A percentile compares a stretch with the other conserved stretches of the same genome.
Conservation (phyloP, 2,113 vertebrate species). For the Turnix velox region DNA sequence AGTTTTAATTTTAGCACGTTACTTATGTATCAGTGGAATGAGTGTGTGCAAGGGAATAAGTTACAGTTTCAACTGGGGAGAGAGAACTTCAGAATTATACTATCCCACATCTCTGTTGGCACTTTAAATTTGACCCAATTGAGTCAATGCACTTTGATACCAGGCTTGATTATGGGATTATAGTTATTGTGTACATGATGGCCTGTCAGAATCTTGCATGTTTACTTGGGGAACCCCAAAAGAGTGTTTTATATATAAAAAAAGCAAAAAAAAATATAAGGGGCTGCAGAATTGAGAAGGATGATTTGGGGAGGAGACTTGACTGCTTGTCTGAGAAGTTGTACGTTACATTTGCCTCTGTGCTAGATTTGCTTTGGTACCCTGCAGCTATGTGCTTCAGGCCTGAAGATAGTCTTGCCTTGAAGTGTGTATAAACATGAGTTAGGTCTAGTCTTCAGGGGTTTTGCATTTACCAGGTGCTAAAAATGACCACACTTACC, state of each 20-base stretch:
- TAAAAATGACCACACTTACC: neutral
- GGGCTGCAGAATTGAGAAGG: neutral
- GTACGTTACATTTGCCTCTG: neutral
- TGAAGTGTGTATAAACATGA: neutral
- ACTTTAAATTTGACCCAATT: neutral
- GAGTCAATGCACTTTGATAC: neutral
- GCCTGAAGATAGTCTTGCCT: neutral
- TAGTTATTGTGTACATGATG: neutral
- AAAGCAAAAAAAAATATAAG: neutral
- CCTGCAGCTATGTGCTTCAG: neutral
- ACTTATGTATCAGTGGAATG: neutral
- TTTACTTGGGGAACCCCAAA: neutral
- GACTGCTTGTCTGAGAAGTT: neutral
- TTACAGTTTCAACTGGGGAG: neutral
- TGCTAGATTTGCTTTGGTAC: neutral
- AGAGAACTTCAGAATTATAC: neutral
- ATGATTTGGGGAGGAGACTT: neutral
- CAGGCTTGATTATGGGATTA: neutral
- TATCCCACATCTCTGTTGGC: neutral
- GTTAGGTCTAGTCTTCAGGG: neutral
- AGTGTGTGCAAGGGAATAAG: neutral
- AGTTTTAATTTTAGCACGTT: neutral
- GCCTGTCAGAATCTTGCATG: neutral
- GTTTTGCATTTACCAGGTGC: neutral
- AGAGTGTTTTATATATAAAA: neutral